phyloP scores from a whole-genome alignment of 2,113 vertebrate species.

The Xyliphius kryptos region DNA sequence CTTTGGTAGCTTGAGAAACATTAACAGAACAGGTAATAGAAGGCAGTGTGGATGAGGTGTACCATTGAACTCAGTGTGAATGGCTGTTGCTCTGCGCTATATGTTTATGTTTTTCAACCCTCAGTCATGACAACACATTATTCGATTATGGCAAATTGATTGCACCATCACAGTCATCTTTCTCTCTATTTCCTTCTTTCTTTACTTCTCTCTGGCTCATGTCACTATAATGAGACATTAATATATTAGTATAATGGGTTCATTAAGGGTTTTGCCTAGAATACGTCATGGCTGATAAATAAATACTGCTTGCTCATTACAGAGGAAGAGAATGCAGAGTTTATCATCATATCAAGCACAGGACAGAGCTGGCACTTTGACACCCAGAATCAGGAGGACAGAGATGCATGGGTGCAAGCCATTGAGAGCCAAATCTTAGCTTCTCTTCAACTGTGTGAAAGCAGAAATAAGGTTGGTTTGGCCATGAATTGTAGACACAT shows the following conservation, averaged over 20 bases:
- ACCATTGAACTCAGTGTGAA: conserved; percentile 23
- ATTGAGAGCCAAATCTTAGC: conserved; percentile 96
- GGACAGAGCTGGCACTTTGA: conserved; percentile 97
- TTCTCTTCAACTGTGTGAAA: conserved; percentile 91
- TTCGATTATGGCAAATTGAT: conserved; percentile 28
- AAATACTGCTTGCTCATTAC: too few relatives aligned
- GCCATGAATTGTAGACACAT: too few relatives aligned
- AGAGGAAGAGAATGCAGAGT: conserved; percentile 92
- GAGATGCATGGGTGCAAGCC: conserved; percentile 89
- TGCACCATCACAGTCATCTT: conserved; percentile 6
- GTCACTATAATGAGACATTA: conserved; percentile 23
- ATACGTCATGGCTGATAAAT: conserved; percentile 11
- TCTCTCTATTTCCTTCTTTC: conserved; percentile 18
- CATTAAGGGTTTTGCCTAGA: conserved; percentile 14
- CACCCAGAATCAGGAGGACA: conserved; percentile 82
- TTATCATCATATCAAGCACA: conserved; percentile 88
- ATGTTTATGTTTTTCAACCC: conserved; percentile 21
- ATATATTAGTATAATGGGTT: conserved; percentile 19
- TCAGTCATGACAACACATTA: conserved; percentile 24
- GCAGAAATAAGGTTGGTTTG: conserved; percentile 89
- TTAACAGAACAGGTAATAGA: conserved; percentile 97
- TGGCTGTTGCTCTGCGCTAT: conserved; percentile 17
- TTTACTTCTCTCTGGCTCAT: conserved; percentile 13
- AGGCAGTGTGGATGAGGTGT: conserved; percentile 13
- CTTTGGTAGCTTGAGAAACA: conserved; percentile 99